Conservation (phyloP, 2,797 vertebrate genomes). For the Eupleurogrammus muticus region DNA sequence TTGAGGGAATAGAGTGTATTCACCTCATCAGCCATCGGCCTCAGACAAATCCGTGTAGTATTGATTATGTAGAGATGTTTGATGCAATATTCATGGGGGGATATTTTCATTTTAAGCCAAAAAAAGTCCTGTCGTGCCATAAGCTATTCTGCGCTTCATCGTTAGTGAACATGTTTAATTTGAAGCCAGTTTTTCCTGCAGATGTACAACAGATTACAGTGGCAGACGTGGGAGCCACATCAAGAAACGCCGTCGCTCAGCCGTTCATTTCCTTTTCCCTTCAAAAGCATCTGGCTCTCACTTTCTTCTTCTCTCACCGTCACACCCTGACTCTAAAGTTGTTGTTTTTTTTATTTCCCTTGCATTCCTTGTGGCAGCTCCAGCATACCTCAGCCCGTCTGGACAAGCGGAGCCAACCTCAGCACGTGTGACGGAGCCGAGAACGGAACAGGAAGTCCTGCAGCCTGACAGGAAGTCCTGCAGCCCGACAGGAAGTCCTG, state of each 20-base stretch:
- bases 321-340: slow-evolving; percentile 25
- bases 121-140: slow-evolving; percentile 27
- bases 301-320: slow-evolving; percentile 44
- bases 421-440: slow-evolving; percentile 18
- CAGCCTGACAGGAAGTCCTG: slow-evolving; percentile 16
- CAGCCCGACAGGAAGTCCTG: too few relatives aligned
- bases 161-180: slow-evolving; percentile 53
- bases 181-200: slow-evolving; percentile 49
- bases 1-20: slow-evolving; percentile 21
- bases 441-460: slow-evolving; percentile 29
- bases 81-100: slow-evolving; percentile 49
- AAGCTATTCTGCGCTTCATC: slow-evolving; percentile 59
- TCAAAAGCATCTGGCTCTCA: slow-evolving; percentile 48
- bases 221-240: slow-evolving; percentile 47
- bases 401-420: slow-evolving; percentile 46
- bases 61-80: slow-evolving; percentile 44
- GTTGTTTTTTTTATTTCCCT: neutral
- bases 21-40: slow-evolving; percentile 17
- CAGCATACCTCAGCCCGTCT: slow-evolving; percentile 67
- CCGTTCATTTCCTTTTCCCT: slow-evolving; percentile 58
- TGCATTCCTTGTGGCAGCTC: slow-evolving; percentile 51
- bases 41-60: slow-evolving; percentile 42
- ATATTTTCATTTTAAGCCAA: slow-evolving; percentile 33
- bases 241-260: slow-evolving; percentile 40
- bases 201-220: slow-evolving; percentile 31